Evolutionary conservation across 2,797 vertebrate genomes (phyloP).

Genomic region (Sebastes baramenuke): DNA sequence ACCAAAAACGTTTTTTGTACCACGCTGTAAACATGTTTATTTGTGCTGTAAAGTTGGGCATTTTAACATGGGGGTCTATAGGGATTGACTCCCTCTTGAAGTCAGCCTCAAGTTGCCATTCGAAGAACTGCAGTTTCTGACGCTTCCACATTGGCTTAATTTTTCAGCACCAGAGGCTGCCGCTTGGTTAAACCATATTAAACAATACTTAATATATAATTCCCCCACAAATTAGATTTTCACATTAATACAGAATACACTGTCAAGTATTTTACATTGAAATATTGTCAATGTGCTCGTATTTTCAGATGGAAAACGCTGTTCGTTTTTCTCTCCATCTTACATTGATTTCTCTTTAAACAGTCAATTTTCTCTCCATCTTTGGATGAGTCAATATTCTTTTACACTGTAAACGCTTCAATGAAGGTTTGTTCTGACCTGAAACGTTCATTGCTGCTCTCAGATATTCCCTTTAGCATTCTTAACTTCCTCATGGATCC

Average conservation of each 20-base stretch:
- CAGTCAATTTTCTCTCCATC: not conserved
- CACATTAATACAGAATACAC: not conserved
- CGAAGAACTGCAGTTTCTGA: not conserved
- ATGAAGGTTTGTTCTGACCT: not conserved
- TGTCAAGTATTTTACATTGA: not conserved
- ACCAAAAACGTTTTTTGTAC: not conserved
- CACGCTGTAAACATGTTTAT: not conserved
- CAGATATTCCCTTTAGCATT: not conserved
- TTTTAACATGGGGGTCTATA: not conserved
- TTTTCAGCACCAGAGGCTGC: not conserved
- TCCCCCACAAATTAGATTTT: not conserved
- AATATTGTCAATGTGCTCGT: not conserved
- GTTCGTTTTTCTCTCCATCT: not conserved
- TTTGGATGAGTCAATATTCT: not conserved
- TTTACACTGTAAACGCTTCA: slow-evolving; percentile 7
- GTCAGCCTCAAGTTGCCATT: not conserved
- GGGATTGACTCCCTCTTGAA: not conserved
- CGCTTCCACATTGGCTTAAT: not conserved
- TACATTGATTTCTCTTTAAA: slow-evolving; percentile 3
- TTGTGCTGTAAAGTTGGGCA: not conserved
- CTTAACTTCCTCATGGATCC: not conserved
- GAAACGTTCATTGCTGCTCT: not conserved
- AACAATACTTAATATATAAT: not conserved
- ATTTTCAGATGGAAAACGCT: not conserved
- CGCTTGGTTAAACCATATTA: not conserved